Evolutionary conservation across 2,113 vertebrate species (phyloP).

Genomic region (Scalopus aquaticus): DNA sequence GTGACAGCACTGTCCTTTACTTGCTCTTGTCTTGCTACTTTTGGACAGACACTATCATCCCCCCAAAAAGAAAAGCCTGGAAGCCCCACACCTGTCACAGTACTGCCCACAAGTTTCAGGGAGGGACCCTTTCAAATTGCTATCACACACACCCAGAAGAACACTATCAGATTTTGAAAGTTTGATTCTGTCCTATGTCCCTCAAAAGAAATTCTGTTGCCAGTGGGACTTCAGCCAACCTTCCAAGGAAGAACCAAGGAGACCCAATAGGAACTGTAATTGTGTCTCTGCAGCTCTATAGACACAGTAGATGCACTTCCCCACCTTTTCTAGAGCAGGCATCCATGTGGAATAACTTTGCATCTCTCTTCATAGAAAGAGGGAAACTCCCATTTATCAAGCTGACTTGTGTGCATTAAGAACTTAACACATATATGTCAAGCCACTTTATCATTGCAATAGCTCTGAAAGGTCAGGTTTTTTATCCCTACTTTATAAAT

Average conservation of each 20-base stretch:
- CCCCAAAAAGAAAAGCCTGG: neutral
- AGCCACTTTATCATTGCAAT: no score
- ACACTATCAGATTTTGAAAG: neutral
- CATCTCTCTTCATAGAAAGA: neutral
- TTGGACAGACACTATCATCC: neutral
- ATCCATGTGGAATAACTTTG: neutral
- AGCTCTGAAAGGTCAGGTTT: neutral
- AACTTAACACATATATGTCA: neutral
- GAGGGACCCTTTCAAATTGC: neutral
- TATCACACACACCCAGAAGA: accelerated
- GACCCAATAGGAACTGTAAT: neutral
- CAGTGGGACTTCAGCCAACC: neutral
- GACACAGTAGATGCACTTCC: no score
- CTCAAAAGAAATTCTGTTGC: neutral
- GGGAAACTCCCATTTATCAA: neutral
- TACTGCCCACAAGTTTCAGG: neutral
- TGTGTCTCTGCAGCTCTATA: neutral
- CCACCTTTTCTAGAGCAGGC: neutral
- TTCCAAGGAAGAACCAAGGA: neutral
- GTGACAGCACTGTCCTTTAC: neutral
- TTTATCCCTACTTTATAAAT: neutral
- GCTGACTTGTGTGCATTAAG: neutral
- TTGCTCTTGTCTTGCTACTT: neutral
- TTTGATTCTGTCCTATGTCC: neutral
- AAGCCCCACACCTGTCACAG: no score